These are phyloP conservation scores for Sebastes cheni DNA, from an alignment of 2,797 vertebrate genomes.

Conservation along the genomic window DNA sequence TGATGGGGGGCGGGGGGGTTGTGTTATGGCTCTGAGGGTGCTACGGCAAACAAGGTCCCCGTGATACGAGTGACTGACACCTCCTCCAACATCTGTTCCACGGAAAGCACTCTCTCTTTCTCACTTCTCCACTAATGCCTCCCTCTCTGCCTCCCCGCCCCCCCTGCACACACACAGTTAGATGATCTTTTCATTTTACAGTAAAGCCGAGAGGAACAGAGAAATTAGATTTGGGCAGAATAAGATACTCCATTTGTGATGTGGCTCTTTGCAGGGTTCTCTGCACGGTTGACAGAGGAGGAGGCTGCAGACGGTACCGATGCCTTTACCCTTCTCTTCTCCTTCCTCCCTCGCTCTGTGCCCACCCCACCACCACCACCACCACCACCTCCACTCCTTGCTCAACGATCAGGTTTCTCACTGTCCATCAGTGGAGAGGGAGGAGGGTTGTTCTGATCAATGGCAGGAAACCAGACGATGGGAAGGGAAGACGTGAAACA, in stretches of 20 bases:
- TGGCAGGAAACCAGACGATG: slow-evolving; percentile 96
- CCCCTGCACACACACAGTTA: slow-evolving; percentile 30
- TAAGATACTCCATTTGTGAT: slow-evolving; percentile 74
- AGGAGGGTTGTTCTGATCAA: slow-evolving; percentile 91
- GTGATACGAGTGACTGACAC: slow-evolving; percentile 83
- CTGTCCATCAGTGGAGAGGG: slow-evolving; percentile 92
- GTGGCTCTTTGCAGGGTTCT: slow-evolving; percentile 69
- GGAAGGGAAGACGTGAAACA: slow-evolving; percentile 96
- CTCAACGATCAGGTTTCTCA: slow-evolving; percentile 90
- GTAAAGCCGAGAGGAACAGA: slow-evolving; percentile 72
- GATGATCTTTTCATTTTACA: slow-evolving; percentile 73
- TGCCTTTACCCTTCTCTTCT: slow-evolving; percentile 75
- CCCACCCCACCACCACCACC: neutral
- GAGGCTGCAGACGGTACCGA: slow-evolving; percentile 68
- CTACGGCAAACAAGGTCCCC: slow-evolving; percentile 87
- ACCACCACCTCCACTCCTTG: slow-evolving; percentile 25
- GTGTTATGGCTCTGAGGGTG: slow-evolving; percentile 87
- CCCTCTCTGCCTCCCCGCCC: slow-evolving; percentile 28
- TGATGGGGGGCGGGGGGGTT: slow-evolving; percentile 62
- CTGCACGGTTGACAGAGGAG: slow-evolving; percentile 60
- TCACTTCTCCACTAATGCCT: slow-evolving; percentile 30
- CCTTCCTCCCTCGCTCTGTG: slow-evolving; percentile 43
- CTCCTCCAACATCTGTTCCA: slow-evolving; percentile 86
- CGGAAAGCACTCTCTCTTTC: slow-evolving; percentile 75
- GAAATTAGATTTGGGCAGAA: slow-evolving; percentile 77